Base-by-base conservation (phyloP, 2,888 invertebrate species). In the Aproaerema taeniolella region DNA sequence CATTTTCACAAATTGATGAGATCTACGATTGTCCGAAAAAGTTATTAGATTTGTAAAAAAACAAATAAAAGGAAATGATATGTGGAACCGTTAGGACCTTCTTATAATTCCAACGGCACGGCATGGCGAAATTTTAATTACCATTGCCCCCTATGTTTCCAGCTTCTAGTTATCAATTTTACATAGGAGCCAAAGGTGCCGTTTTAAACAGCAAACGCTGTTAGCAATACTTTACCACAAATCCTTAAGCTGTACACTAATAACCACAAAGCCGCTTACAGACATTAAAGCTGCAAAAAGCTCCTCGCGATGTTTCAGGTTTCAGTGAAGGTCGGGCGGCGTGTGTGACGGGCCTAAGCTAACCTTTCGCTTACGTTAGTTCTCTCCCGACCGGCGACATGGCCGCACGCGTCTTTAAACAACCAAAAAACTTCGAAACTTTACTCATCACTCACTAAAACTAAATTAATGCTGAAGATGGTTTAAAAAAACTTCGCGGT, bases 201-300 rank as follows among this genome's bases (percentile, higher is more conserved):
- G n/a, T n/a, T n/a, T n/a, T n/a, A n/a, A n/a, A n/a, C n/a, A n/a
- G n/a, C n/a, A n/a, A n/a, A n/a, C n/a, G 20, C 8, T 20, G 20
- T 20, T 20, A 20, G 20, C 20, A 20, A 20, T 20, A 20, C n/a
- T n/a, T n/a, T n/a, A n/a, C 20, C 20, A 20, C 20, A 8, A 6
- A 20, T 46, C 45, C 52, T 57, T 47, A 45, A 53, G 57, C 50
- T 50, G 46, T 47, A 57, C 52, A 59, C 61, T 69, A 69, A 71
- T 67, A 68, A 70, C 65, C 60, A 48, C 61, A 71, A 72, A 77
- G 69, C 67, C 51, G 61, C 60, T 66, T 66, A 65, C 53, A 60
- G 53, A 53, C 58, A 52, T 53, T 52, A 52, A 53, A 53, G 52
- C 52, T 56, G 41, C 47, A 45, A 49, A 55, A 59, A 60, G 49